phyloP scores from a whole-genome alignment of 2,113 vertebrate species.

The Benthochromis sp. region DNA sequence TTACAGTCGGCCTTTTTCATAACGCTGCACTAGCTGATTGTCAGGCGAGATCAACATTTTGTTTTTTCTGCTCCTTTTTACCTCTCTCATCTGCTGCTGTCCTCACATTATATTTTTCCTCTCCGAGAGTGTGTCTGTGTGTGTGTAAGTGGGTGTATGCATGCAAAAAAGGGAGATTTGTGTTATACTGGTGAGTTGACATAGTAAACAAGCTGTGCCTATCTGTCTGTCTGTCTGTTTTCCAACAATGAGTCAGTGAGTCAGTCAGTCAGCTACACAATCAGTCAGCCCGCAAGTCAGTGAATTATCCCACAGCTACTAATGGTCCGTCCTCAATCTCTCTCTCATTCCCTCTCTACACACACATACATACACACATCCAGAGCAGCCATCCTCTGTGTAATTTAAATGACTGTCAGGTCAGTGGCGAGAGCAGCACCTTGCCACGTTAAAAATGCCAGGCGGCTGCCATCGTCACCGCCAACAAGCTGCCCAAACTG shows the following conservation, averaged over 20 bases:
- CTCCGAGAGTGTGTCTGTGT: background rate
- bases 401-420: slow-evolving; percentile 83
- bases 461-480: slow-evolving; percentile 86
- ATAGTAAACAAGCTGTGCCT: slow-evolving; percentile 59
- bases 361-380: slow-evolving; percentile 32
- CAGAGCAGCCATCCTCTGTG: slow-evolving; percentile 58
- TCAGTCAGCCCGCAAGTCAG: slow-evolving; percentile 65
- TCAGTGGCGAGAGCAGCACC: slow-evolving; percentile 78
- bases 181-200: slow-evolving; percentile 50
- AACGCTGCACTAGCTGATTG: background rate
- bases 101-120: slow-evolving; percentile 14
- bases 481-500: slow-evolving; percentile 81
- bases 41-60: background rate
- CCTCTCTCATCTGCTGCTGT: background rate
- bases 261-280: slow-evolving; percentile 66
- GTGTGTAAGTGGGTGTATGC: background rate
- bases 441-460: slow-evolving; percentile 97
- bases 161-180: slow-evolving; percentile 24
- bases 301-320: slow-evolving; percentile 72
- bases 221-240: slow-evolving; percentile 60
- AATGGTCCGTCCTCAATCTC: slow-evolving; percentile 80
- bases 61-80: background rate
- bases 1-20: background rate
- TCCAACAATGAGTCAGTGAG: slow-evolving; percentile 64
- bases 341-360: slow-evolving; percentile 23